Evolutionary conservation across 2,113 vertebrate species (phyloP).

Genomic region (Muscicapa adusta): DNA sequence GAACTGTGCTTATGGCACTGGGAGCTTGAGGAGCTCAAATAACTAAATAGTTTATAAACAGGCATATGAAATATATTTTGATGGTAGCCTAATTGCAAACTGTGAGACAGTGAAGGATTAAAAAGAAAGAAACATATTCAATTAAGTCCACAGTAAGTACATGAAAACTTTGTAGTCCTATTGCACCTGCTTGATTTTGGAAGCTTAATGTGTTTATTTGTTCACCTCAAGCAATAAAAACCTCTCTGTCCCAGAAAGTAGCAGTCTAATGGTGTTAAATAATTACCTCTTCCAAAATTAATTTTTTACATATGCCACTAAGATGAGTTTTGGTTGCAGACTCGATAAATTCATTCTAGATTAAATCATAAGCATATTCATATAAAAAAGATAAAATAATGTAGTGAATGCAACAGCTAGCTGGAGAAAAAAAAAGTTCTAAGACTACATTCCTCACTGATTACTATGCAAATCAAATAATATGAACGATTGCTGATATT

Average conservation of each 20-base stretch:
- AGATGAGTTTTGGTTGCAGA: background rate
- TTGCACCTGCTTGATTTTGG: background rate
- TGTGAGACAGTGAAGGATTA: background rate
- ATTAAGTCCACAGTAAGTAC: background rate
- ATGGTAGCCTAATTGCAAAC: background rate
- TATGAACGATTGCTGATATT: background rate
- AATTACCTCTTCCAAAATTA: background rate
- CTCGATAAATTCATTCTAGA: background rate
- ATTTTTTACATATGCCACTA: background rate
- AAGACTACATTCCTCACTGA: background rate
- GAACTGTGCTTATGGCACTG: background rate
- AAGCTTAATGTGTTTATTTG: background rate
- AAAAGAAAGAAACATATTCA: background rate
- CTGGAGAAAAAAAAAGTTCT: background rate
- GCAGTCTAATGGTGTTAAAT: background rate
- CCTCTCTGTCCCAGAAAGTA: background rate
- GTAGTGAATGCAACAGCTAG: background rate
- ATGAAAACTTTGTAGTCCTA: background rate
- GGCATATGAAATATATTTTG: background rate
- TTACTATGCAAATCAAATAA: background rate
- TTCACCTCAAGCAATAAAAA: background rate
- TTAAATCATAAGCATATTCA: background rate
- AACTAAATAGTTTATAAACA: background rate
- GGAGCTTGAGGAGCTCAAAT: background rate
- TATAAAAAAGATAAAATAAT: background rate